These are phyloP conservation scores for Tinea semifulvella DNA, from an alignment of 2,888 invertebrate genomes.

Conservation along the genomic window DNA sequence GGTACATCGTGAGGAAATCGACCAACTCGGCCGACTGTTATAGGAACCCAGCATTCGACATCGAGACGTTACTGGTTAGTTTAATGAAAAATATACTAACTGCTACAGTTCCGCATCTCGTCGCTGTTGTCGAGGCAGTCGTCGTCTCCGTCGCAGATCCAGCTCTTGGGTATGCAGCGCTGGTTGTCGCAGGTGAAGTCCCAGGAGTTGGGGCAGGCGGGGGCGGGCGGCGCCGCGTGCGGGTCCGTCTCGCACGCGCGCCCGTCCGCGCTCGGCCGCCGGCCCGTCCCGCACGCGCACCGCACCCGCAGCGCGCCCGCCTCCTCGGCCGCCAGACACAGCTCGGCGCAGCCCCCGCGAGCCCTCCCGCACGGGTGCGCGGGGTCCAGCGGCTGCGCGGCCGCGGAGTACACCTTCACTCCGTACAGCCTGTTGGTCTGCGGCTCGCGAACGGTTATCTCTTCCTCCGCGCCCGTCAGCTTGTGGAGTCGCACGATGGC, in stretches of 20 bases:
- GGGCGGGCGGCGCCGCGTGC: constrained; percentile 84
- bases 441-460: constrained; percentile 86
- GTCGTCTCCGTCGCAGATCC: constrained; percentile 97
- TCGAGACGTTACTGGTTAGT: not conserved
- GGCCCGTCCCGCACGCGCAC: constrained; percentile 95
- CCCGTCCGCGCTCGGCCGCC: constrained; percentile 77
- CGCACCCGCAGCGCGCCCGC: constrained; percentile 66
- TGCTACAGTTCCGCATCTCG: constrained; percentile 94
- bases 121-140: constrained; percentile 96
- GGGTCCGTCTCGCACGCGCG: constrained; percentile 82
- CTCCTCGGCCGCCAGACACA: constrained; percentile 89
- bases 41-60: no score
- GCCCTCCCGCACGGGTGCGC: constrained; percentile 84
- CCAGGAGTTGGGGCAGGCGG: constrained; percentile 90
- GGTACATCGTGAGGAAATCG: no score
- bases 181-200: constrained; percentile 95
- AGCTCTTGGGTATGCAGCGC: constrained; percentile 89
- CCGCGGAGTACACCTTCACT: constrained; percentile 85
- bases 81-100: constrained; percentile 55
- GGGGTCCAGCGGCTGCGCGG: constrained; percentile 74
- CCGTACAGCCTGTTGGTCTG: constrained; percentile 91
- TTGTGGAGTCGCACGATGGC: constrained; percentile 93
- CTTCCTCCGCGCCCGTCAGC: constrained; percentile 86
- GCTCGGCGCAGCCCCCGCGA: constrained; percentile 93
- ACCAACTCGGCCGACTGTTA: no score